These are phyloP conservation scores for Meles meles DNA, from an alignment of 2,113 vertebrate genomes.

Conservation along the genomic window DNA sequence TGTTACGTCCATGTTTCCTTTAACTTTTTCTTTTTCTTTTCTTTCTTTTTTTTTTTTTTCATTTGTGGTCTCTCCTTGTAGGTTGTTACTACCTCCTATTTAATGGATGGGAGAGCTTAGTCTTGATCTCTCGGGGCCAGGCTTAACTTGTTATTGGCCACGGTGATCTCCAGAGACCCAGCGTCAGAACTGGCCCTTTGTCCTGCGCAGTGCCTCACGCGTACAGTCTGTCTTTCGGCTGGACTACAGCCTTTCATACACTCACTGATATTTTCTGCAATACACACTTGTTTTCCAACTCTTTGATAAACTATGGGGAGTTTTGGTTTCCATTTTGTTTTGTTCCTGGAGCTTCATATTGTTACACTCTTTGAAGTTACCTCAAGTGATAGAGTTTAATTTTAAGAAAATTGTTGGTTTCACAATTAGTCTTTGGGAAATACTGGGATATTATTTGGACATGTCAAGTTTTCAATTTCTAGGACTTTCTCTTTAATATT, in stretches of 20 bases:
- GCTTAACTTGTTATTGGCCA: background rate
- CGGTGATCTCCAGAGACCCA: background rate
- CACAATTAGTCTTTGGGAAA: background rate
- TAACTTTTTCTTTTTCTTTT: background rate
- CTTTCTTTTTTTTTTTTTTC: background rate
- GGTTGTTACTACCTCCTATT: background rate
- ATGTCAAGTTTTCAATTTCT: background rate
- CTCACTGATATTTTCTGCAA: no score
- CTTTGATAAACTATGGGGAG: background rate
- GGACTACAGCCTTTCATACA: background rate
- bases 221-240: background rate
- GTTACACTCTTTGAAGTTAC: background rate
- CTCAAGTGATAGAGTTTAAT: background rate
- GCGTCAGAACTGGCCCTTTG: background rate
- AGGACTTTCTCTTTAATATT: background rate
- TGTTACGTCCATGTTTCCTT: background rate
- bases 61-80: background rate
- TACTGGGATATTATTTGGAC: background rate
- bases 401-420: background rate
- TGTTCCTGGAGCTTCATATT: background rate
- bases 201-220: accelerated
- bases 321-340: background rate
- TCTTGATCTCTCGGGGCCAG: background rate
- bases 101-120: background rate
- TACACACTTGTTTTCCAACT: background rate